Evolutionary conservation across 2,888 invertebrate species (phyloP).

Genomic region (Mantis religiosa): DNA sequence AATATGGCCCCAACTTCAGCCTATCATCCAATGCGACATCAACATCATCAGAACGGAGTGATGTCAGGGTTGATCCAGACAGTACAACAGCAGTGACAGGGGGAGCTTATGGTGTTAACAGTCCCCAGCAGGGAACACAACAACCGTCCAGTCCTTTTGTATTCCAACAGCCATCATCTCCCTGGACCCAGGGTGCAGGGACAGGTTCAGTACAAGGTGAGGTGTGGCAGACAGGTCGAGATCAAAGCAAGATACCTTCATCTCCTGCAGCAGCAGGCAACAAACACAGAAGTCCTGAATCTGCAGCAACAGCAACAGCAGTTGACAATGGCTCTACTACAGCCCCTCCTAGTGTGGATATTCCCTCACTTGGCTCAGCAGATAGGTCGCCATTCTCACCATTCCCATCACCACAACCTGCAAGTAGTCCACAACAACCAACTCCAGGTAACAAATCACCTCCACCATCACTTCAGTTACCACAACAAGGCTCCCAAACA

Average conservation of each 20-base stretch:
- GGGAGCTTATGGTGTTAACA: constrained; percentile 19
- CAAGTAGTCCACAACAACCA: constrained; percentile 22
- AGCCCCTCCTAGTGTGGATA: not conserved
- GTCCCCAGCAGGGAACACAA: constrained; percentile 12
- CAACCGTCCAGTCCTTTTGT: constrained; percentile 29
- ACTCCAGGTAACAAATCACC: constrained; percentile 8
- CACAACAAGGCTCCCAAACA: constrained; percentile 17
- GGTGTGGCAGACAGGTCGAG: not conserved
- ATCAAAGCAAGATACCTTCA: constrained; percentile 5
- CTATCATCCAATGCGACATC: not conserved
- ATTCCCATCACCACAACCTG: constrained; percentile 17
- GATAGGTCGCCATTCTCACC: constrained; percentile 24
- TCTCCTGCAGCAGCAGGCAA: constrained; percentile 1
- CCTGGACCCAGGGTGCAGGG: constrained; percentile 11
- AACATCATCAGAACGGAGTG: not conserved
- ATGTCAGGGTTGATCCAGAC: constrained; percentile 60
- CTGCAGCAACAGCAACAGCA: not conserved
- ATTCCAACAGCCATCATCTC: constrained; percentile 28
- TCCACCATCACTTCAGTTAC: constrained; percentile 17
- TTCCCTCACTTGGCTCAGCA: not conserved
- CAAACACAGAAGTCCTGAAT: constrained; percentile 12
- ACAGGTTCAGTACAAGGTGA: not conserved
- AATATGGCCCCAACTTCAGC: constrained; percentile 14
- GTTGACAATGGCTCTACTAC: not conserved
- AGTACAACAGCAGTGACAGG: constrained; percentile 55